Evolutionary conservation across 2,797 vertebrate species (phyloP).

Genomic region (Coluber constrictor): DNA sequence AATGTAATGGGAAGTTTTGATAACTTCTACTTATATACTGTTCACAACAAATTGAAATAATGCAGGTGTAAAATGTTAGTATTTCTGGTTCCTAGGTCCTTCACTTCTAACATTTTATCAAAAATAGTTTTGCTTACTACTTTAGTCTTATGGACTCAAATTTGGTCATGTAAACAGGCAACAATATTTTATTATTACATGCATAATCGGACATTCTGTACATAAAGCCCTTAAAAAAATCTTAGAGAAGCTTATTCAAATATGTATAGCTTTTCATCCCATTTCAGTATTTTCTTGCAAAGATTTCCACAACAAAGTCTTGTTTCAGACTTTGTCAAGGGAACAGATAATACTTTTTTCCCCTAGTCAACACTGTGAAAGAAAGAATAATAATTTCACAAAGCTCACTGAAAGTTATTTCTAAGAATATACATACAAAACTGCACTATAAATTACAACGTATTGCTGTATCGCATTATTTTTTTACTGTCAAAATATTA

Average conservation of each 20-base stretch:
- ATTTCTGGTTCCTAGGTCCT: background rate
- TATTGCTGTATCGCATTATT: background rate
- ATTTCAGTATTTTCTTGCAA: background rate
- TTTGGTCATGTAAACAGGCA: background rate
- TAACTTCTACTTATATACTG: conserved; percentile 29
- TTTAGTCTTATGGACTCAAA: background rate
- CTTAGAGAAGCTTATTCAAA: background rate
- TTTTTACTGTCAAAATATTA: background rate
- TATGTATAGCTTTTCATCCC: background rate
- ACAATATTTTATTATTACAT: background rate
- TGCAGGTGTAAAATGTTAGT: background rate
- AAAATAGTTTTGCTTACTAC: background rate
- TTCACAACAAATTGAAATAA: background rate
- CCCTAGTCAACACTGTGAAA: background rate
- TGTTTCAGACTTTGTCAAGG: background rate
- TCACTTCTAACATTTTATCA: background rate
- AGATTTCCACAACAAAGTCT: background rate
- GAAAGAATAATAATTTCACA: background rate
- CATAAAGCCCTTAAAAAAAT: background rate
- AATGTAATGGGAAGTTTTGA: conserved; percentile 10
- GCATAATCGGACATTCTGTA: background rate
- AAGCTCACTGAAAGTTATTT: background rate
- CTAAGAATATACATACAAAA: background rate
- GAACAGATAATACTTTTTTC: background rate
- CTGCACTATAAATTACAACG: background rate